Evolutionary conservation across 2,797 vertebrate species (phyloP), one percentile per base, ranked within the genome.

Genomic region (Leptatherina wallacei): DNA sequence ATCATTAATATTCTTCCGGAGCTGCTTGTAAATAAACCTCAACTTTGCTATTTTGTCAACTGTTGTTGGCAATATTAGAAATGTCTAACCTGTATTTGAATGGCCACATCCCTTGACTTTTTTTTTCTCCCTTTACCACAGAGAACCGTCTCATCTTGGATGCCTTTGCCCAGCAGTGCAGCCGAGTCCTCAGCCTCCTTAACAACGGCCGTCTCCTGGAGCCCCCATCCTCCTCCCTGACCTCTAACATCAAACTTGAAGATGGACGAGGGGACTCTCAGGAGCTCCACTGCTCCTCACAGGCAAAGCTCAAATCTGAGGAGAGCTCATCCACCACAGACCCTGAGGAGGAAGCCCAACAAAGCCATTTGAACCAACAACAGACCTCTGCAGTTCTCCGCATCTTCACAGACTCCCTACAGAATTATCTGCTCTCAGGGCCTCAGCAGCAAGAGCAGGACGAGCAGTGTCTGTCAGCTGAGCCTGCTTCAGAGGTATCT

Each of bases 91-190:
- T 16, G 24, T 54, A 6, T 27, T 47, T 16, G 6, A 11, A 3
- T 11, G 12, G 11, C 4, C 51, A 49, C 51, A 27, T 13, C 12
- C 9, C 36, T 29, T 75, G 44, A 72, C 29, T 1, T 24, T 2
- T 47, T 47, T 9, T 57, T 40, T 24, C 20, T 68, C 27, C 42
- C 80, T 70, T 24, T 89, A 79, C 94, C 84, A 32, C 91, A 99
- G 98, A 99, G 92, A 97, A 96, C 82, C 96, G 97, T 20, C 95
- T 99, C 92, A 99, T 99, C 87, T 86, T 99, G 90, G 98, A 99
- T 83, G 98, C 97, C 87, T 99, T 99, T 81, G 98, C 98, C 69
- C 98, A 99, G 84, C 97, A 99, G 61, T 99, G 98, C 89, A 99
- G 98, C 90, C 95, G 98, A n/a, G 98, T 99, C 73, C 96, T 99